Evolutionary conservation across 2,888 invertebrate genomes (phyloP).

Genomic region (Sthenelais limicola): DNA sequence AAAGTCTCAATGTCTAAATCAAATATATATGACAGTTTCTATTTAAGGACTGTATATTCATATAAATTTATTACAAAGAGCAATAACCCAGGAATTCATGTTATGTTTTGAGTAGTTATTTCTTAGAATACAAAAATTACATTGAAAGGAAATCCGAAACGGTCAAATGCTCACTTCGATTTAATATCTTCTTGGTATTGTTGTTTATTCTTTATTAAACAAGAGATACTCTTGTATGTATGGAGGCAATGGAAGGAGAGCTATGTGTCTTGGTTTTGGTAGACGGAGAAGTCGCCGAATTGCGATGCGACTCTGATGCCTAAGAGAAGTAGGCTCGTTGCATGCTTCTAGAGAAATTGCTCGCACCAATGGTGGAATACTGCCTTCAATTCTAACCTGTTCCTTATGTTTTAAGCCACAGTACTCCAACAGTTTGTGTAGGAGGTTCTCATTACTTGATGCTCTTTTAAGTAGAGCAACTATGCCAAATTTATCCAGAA

Average conservation of each 20-base stretch:
- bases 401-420: slow-evolving; percentile 16
- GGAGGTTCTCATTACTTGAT: slow-evolving; percentile 41
- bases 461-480: slow-evolving; percentile 46
- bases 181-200: too few species aligned
- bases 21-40: too few species aligned
- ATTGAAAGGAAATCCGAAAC: too few species aligned
- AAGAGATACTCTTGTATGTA: slow-evolving; percentile 25
- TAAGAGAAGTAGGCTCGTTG: not conserved
- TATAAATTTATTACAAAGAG: too few species aligned
- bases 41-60: too few species aligned
- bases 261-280: not conserved
- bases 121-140: too few species aligned
- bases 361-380: not conserved
- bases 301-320: slow-evolving; percentile 1
- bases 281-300: not conserved
- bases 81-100: too few species aligned
- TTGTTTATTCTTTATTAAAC: too few species aligned
- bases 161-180: too few species aligned
- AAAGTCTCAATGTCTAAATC: too few species aligned
- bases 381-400: slow-evolving; percentile 3
- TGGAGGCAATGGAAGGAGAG: not conserved
- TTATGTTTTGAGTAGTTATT: too few species aligned
- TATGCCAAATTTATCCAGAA: slow-evolving; percentile 46
- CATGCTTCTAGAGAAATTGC: slow-evolving; percentile 11
- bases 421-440: slow-evolving; percentile 42